Evolutionary conservation across 2,888 invertebrate genomes (phyloP), one percentile per base, ranked within the genome.

Genomic region (Tyria jacobaeae): DNA sequence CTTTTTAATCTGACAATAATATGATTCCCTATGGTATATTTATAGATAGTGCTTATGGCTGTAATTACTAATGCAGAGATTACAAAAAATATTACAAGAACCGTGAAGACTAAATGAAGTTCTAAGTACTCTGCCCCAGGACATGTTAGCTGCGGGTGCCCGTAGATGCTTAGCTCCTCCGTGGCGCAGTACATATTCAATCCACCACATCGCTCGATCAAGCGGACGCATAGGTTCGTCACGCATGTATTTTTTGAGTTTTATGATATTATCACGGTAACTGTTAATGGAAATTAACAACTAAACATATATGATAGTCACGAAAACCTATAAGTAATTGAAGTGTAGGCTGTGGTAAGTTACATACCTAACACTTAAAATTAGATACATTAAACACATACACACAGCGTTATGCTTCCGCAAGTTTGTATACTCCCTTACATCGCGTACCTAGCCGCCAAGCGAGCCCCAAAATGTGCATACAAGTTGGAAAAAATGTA

Each of bases 171-270:
- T 69, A 2, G 89, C 88, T 5, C 90, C 90, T 34, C 83, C 81
- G 64, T 91, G 87, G 5, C 92, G 81, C 6, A 93, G 69, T 2
- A 92, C 84, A 68, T 92, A 87, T 67, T 93, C 94, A 14, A 86
- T 48, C 63, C 63, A 63, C 54, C 59, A 62, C 10, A 58, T 71
- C 0, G 89, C 87, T 31, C 85, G 83, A n/a, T 89, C 85, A 4
- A 56, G 47, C 5, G 58, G 48, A 3, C 27, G 44, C 58, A 58
- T 59, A 7, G 55, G 71, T 48, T 71, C 61, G n/a, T 71, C 70
- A 1, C 17, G 25, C 56, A 71, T 58, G 2, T 64, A 6, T 1
- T n/a, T 39, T 1, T 64, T 41, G 1, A 71, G 58, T 49, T 47
- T 55, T 2, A 54, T 21, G 0, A 71, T 54, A 25, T 67, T 71